Conservation (phyloP, 2,797 vertebrate genomes). For the Coregonus ussuriensis region DNA sequence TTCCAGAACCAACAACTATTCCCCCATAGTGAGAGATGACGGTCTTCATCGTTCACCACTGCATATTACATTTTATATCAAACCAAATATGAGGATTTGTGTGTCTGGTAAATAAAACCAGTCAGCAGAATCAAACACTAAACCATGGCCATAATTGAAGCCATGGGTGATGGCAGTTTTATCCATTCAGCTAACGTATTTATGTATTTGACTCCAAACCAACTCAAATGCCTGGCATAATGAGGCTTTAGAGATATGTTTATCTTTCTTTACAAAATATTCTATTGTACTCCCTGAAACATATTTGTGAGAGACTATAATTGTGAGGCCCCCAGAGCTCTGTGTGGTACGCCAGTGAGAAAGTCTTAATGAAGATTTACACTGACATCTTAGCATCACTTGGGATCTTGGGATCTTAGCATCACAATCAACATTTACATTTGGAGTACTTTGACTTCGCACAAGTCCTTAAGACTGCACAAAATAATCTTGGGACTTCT, state of each 20-base stretch:
- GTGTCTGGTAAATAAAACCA: not conserved
- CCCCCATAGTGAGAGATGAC: not conserved
- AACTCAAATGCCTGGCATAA: not conserved
- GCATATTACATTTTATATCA: not conserved
- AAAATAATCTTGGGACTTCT: not conserved
- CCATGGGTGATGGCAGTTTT: not conserved
- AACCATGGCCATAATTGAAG: not conserved
- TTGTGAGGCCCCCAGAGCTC: not conserved
- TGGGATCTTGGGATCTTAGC: too few relatives aligned
- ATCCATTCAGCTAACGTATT: not conserved
- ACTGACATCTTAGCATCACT: not conserved
- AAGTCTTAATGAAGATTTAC: not conserved
- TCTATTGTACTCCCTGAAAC: not conserved
- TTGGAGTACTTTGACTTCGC: not conserved
- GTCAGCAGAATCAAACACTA: not conserved
- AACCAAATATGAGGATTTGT: not conserved
- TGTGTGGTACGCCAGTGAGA: not conserved
- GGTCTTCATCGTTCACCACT: not conserved
- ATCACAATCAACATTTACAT: not conserved
- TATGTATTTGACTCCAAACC: not conserved
- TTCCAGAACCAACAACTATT: not conserved
- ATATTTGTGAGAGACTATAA: not conserved
- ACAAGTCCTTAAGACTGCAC: too few relatives aligned
- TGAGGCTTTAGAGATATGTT: not conserved
- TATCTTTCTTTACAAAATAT: not conserved